Evolutionary conservation across 2,797 vertebrate genomes (phyloP), one percentile per base, ranked within the genome.

Genomic region (Ibycter americanus): DNA sequence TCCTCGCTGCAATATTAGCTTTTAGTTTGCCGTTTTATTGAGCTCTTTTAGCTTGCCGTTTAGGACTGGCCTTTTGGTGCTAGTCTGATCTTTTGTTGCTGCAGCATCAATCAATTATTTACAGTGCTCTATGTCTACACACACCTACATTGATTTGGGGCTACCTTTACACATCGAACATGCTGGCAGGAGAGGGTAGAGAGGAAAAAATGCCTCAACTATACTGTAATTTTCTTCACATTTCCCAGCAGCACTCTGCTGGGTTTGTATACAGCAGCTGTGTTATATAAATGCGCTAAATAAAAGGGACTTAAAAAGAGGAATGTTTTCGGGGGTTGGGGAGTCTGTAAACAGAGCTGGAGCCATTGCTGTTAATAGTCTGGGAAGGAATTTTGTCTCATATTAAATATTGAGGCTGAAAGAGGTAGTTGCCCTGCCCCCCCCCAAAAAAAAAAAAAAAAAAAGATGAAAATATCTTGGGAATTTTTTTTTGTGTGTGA

Each of bases 1-100:
- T 52, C 58, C 77, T 81, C 0, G 0, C 36, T 21, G 47, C n/a
- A n/a, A 0, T 66, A 36, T 42, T 19, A 44, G 42, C 38, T 80
- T 72, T 68, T 13, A 15, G 26, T 19, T 91, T 1, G 1, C 59
- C 66, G 32, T 56, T 77, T 56, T 44, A 44, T 44, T 44, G 17
- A 44, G 42, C 42, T 44, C 38, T 80, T 72, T 68, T 13, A 17
- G 26, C 22, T 91, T 1, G 2, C 63, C 62, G 34, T 72, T 81
- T 54, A 81, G 49, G 29, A 38, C 32, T 76, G 49, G 9, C 29
- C 17, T 84, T 32, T 52, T 2, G 1, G 29, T 76, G 17, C 7
- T 68, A 47, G 61, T 42, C 46, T 74, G 40, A 40, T 82, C 34
- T 76, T 85, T 6, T 51, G 26, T 80, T 65, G 63, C 59, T 84